Evolutionary conservation across 64 coral and sea anemone species (phyloP).

Genomic region (Montipora sp.): DNA sequence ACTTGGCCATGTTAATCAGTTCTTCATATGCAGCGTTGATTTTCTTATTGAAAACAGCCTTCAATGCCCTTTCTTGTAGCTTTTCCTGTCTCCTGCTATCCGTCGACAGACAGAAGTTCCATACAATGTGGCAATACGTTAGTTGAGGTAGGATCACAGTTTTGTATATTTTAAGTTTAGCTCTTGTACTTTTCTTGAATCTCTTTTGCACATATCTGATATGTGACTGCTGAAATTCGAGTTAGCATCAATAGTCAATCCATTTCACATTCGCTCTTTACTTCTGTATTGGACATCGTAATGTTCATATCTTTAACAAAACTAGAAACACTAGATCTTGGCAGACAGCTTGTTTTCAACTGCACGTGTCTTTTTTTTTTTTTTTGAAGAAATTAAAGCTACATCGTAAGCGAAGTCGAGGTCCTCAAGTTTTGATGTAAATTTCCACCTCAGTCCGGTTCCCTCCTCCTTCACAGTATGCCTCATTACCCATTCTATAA

Average conservation of each 20-base stretch:
- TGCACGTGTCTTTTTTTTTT: background rate
- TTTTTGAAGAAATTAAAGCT: conserved; percentile 4
- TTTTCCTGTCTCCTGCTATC: conserved; percentile 42
- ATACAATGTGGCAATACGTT: conserved; percentile 56
- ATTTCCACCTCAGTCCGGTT: background rate
- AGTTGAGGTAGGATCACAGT: conserved; percentile 49
- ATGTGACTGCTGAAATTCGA: conserved; percentile 43
- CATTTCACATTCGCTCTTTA: background rate
- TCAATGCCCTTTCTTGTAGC: conserved; percentile 26
- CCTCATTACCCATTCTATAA: conserved; percentile 13
- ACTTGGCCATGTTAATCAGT: background rate
- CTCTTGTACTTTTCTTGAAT: conserved; percentile 17
- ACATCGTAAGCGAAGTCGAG: background rate
- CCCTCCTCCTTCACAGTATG: background rate
- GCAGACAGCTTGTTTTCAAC: background rate
- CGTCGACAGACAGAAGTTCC: conserved; percentile 44
- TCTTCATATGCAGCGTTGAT: background rate
- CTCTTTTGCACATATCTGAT: conserved; percentile 39
- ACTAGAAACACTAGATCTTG: too few relatives aligned
- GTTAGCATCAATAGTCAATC: conserved; percentile 50
- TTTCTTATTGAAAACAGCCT: background rate
- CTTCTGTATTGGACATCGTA: too few relatives aligned
- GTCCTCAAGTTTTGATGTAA: background rate
- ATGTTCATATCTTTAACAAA: too few relatives aligned
- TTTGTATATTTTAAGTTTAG: conserved; percentile 31